Percentiles rank a stretch among this genome's conserved stretches.
phyloP scores from a whole-genome alignment of 2,888 invertebrate species.

The Lagria hirta region DNA sequence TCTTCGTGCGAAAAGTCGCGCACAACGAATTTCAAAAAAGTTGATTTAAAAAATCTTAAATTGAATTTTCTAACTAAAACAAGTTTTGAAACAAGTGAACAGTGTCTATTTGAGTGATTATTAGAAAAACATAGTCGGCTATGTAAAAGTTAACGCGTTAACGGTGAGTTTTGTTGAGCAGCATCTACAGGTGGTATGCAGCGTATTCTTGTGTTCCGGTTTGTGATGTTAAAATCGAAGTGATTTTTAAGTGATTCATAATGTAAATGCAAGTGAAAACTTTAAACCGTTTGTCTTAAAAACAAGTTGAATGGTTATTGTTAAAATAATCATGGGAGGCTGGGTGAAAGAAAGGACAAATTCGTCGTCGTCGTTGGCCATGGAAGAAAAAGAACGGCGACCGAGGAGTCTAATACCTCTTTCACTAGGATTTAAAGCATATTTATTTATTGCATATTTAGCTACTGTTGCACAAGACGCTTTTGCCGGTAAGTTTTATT shows the following conservation, averaged over 20 bases:
- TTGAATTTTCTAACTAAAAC: no score
- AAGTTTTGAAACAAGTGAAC: slow-evolving; percentile 1
- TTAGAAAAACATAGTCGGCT: no score
- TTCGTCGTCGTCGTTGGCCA: slow-evolving; percentile 2
- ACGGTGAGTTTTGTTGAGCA: slow-evolving; percentile 22
- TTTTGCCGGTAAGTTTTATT: slow-evolving; percentile 17
- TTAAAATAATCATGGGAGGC: slow-evolving; percentile 10
- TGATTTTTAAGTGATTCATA: slow-evolving; percentile 6
- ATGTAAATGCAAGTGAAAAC: slow-evolving; percentile 9
- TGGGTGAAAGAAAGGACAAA: slow-evolving; percentile 10
- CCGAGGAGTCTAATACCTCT: slow-evolving; percentile 5
- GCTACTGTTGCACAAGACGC: slow-evolving; percentile 16
- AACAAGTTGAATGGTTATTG: slow-evolving; percentile 5
- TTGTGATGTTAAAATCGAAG: slow-evolving; percentile 16
- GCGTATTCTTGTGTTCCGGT: slow-evolving; percentile 10
- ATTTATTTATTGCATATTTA: slow-evolving; percentile 21
- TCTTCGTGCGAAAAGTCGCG: slow-evolving; percentile 17
- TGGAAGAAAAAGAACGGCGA: slow-evolving; percentile 22
- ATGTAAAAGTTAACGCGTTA: slow-evolving; percentile 27
- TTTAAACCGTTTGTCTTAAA: slow-evolving; percentile 1
- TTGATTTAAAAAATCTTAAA: background rate
- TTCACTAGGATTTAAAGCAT: slow-evolving; percentile 10
- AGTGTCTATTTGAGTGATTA: no score
- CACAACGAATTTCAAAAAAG: slow-evolving; percentile 4
- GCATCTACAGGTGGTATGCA: slow-evolving; percentile 22